Percentiles rank a stretch among this genome's conserved stretches.
Evolutionary conservation across 2,113 vertebrate species (phyloP).

Genomic region (Lethenteron reissneri): DNA sequence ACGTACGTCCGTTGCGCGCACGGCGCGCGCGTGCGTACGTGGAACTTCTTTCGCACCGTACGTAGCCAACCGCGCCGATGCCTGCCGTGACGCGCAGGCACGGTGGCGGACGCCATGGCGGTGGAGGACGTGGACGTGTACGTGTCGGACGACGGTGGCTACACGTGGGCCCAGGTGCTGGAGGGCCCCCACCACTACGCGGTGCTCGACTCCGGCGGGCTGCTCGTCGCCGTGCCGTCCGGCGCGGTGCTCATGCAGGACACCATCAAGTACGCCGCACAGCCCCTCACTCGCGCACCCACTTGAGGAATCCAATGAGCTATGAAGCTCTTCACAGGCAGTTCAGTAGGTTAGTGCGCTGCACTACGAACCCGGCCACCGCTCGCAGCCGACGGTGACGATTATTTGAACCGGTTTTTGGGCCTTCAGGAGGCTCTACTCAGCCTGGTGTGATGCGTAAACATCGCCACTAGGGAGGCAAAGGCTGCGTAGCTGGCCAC

Average conservation of each 20-base stretch:
- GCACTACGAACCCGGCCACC: too few relatives aligned
- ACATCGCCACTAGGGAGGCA: too few relatives aligned
- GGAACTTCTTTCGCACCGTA: too few relatives aligned
- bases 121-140: slow-evolving; percentile 53
- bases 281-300: background rate
- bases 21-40: too few relatives aligned
- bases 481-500: background rate
- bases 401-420: too few relatives aligned
- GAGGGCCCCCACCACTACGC: slow-evolving; percentile 66
- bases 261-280: slow-evolving; percentile 11
- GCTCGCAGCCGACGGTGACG: too few relatives aligned
- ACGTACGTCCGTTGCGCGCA: too few relatives aligned
- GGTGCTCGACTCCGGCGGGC: slow-evolving; percentile 68
- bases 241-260: slow-evolving; percentile 27
- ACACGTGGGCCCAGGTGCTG: slow-evolving; percentile 54
- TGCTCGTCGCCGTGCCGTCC: slow-evolving; percentile 63
- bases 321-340: background rate
- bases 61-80: too few relatives aligned
- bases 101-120: slow-evolving; percentile 52
- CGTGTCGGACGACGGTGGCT: slow-evolving; percentile 71
- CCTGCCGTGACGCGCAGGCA: slow-evolving; percentile 26
- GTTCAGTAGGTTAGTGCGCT: too few relatives aligned
- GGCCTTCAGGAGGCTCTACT: too few relatives aligned
- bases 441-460: too few relatives aligned
- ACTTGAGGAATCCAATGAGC: background rate